Evolutionary conservation across 2,888 invertebrate species (phyloP).

Genomic region (Ophion obscuratus): DNA sequence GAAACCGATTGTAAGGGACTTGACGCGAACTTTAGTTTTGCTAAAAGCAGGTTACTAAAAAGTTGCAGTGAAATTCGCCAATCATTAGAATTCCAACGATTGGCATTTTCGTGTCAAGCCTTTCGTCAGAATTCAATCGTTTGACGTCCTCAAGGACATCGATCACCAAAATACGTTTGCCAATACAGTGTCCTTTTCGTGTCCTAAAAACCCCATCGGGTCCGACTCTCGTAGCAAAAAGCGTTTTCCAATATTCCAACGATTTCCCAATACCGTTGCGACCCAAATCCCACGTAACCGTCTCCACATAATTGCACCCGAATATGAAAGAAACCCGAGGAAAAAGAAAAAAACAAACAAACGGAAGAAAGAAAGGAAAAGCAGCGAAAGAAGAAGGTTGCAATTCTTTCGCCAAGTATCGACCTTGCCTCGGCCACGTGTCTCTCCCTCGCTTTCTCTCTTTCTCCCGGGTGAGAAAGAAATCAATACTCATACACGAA

Average conservation of each 20-base stretch:
- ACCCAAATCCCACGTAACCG: not conserved
- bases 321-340: slow-evolving; percentile 9
- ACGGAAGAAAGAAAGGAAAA: not conserved
- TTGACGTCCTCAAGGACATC: not conserved
- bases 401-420: slow-evolving; percentile 35
- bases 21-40: too few species aligned
- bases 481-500: slow-evolving; percentile 62
- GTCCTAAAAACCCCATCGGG: not conserved
- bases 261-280: not conserved
- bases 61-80: too few species aligned
- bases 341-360: too few species aligned
- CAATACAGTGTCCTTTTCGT: not conserved
- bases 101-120: not conserved
- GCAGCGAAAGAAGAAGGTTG: slow-evolving; percentile 21
- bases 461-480: slow-evolving; percentile 55
- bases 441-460: slow-evolving; percentile 39
- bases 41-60: too few species aligned
- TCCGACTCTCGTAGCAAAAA: not conserved
- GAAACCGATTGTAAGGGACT: not conserved
- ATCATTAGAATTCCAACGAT: too few species aligned
- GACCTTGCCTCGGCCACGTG: slow-evolving; percentile 30
- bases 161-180: not conserved
- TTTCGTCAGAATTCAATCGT: not conserved
- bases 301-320: not conserved
- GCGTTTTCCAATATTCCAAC: not conserved